Base-by-base conservation (phyloP, 2,888 invertebrate genomes). In the Pyrgus malvae region DNA sequence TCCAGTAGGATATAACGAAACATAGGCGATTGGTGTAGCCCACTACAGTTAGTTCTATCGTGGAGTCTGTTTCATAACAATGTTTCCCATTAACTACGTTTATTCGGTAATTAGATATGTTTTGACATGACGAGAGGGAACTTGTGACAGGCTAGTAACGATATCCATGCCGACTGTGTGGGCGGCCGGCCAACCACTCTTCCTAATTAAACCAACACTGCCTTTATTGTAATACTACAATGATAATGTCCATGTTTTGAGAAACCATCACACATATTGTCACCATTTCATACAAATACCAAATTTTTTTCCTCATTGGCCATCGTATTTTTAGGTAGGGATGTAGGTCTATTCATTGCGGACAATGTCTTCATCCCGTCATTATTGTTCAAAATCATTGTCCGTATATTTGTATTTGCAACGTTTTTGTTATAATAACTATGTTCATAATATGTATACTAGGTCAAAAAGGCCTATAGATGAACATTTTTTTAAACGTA, bases 51-150 rank as follows among this genome's bases (percentile, higher is more conserved):
- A n/a, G n/a, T n/a, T n/a, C n/a, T n/a, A n/a, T n/a, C n/a, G n/a
- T n/a, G n/a, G n/a, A n/a, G n/a, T n/a, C n/a, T n/a, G n/a, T n/a
- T n/a, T n/a, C n/a, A n/a, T n/a, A n/a, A n/a, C n/a, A n/a, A n/a
- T n/a, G 23, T 23, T 23, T n/a, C n/a, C 4, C 6, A 41, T 41
- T 41, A 9, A 12, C 25, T 23, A 41, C 25, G 25, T 41, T 41
- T 25, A 49, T 55, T 48, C 21, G 58, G 64, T 64, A 65, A 62
- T 65, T 62, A 67, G 62, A 64, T 60, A 61, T 58, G 64, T 61
- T 64, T 62, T 61, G 61, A 64, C 59, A 62, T 60, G 61, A 62
- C 57, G n/a, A 62, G 60, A 61, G 63, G 63, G 57, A 61, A 63
- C 57, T 57, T 64, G 60, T 58, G 57, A 56, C 55, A 50, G 58